These are phyloP conservation scores for Halichoerus grypus DNA, from an alignment of 2,113 vertebrate genomes.

Conservation along the genomic window DNA sequence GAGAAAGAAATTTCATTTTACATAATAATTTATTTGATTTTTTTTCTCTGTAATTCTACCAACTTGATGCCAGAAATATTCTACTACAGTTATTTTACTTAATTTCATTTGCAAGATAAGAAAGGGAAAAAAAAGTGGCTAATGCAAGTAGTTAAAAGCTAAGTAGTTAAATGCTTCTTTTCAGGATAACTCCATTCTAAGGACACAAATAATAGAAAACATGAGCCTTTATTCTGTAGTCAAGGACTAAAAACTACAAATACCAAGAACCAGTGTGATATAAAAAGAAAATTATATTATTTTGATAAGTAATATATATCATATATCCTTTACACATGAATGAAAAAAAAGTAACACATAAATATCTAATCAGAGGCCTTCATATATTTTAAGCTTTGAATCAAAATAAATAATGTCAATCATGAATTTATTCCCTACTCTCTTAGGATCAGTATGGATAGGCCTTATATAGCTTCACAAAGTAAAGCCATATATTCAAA, in stretches of 20 bases:
- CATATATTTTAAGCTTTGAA: not conserved
- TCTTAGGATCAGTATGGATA: not conserved
- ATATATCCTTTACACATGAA: not conserved
- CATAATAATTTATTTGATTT: not conserved
- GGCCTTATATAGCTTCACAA: not conserved
- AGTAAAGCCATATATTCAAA: not conserved
- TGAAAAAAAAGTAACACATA: not conserved
- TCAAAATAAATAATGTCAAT: not conserved
- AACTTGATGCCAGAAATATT: not conserved
- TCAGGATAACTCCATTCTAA: not conserved
- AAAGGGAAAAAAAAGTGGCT: not conserved
- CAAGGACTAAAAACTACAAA: not conserved
- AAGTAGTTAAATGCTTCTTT: not conserved
- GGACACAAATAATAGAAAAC: not conserved
- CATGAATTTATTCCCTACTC: not conserved
- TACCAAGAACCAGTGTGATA: not conserved
- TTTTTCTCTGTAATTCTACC: not conserved
- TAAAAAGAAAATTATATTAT: not conserved
- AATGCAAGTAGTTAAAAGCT: not conserved
- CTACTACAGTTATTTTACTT: not conserved
- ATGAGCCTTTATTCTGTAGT: not conserved
- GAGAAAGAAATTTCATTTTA: conserved; percentile 35
- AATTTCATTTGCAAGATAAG: not conserved
- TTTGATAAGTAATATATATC: not conserved
- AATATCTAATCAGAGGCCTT: not conserved